Conservation (phyloP, 2,113 vertebrate species). For the Corythoichthys intestinalis region DNA sequence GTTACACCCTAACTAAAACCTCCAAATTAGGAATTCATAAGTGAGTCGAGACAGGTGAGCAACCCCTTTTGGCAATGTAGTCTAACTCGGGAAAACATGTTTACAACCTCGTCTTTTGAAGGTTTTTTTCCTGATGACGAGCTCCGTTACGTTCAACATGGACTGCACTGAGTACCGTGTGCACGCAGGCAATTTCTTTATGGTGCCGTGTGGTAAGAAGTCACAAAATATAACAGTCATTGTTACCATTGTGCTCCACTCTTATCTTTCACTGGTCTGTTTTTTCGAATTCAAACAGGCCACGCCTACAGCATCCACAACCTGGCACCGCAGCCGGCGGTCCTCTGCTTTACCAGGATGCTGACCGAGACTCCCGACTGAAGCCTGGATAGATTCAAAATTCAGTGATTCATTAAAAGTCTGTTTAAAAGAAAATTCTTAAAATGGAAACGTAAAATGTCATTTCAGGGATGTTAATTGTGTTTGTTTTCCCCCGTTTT, state of each 20-base stretch:
- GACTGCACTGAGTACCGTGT: slow-evolving; percentile 34
- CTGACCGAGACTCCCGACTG: slow-evolving; percentile 35
- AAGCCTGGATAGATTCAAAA: not conserved
- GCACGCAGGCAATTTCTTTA: slow-evolving; percentile 60
- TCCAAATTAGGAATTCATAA: no score
- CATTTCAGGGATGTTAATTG: no score
- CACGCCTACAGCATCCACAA: slow-evolving; percentile 69
- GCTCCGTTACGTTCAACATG: slow-evolving; percentile 59
- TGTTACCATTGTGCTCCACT: not conserved
- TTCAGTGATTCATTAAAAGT: no score
- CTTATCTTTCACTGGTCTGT: no score
- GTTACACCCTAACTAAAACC: no score
- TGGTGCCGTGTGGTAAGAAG: slow-evolving; percentile 66
- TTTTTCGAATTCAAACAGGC: slow-evolving; percentile 42
- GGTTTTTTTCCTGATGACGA: slow-evolving; percentile 69
- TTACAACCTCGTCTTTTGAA: slow-evolving; percentile 15
- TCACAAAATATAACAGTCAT: not conserved
- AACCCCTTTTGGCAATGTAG: no score
- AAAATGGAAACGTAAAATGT: no score
- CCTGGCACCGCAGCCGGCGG: slow-evolving; percentile 55
- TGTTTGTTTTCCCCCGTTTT: no score
- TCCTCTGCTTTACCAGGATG: slow-evolving; percentile 66
- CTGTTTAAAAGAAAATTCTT: no score
- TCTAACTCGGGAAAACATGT: no score
- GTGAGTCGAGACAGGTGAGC: no score